phyloP scores from a whole-genome alignment of 1,140 invertebrate genomes.

The Solenopsis fugax region DNA sequence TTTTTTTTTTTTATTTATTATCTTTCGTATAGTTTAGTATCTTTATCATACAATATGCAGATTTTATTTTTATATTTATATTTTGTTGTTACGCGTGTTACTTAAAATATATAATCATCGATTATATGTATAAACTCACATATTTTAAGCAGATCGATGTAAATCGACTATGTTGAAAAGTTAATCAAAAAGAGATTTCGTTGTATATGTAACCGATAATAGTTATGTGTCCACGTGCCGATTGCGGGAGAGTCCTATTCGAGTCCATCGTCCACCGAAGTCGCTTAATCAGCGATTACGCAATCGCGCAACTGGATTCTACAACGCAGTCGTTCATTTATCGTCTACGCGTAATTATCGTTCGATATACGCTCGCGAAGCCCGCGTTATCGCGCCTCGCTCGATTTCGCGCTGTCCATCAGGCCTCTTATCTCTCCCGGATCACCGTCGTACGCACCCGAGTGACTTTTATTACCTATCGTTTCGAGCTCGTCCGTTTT shows the following conservation, averaged over 20 bases:
- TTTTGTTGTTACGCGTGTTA: neutral
- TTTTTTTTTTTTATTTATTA: conserved; percentile 31
- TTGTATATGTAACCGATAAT: conserved; percentile 23
- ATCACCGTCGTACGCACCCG: conserved; percentile 66
- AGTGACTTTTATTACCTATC: conserved; percentile 73
- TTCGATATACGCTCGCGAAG: conserved; percentile 47
- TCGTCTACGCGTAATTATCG: conserved; percentile 66
- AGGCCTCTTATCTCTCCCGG: conserved; percentile 76
- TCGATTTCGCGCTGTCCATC: conserved; percentile 53
- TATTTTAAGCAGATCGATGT: neutral
- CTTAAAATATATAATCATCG: neutral
- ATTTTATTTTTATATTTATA: neutral
- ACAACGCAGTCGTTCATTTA: conserved; percentile 60
- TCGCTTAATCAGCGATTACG: conserved; percentile 68
- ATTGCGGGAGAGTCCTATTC: conserved; percentile 15
- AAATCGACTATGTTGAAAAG: neutral
- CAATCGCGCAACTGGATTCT: conserved; percentile 30
- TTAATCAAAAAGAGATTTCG: conserved; percentile 9
- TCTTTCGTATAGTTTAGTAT: no score
- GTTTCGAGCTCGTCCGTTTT: conserved; percentile 49
- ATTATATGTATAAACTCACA: neutral
- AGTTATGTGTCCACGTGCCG: neutral
- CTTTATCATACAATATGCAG: neutral
- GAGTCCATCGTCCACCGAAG: neutral
- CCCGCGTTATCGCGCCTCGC: conserved; percentile 60